Conservation (phyloP, 2,888 invertebrate genomes). For the Iselma pallidipennis region DNA sequence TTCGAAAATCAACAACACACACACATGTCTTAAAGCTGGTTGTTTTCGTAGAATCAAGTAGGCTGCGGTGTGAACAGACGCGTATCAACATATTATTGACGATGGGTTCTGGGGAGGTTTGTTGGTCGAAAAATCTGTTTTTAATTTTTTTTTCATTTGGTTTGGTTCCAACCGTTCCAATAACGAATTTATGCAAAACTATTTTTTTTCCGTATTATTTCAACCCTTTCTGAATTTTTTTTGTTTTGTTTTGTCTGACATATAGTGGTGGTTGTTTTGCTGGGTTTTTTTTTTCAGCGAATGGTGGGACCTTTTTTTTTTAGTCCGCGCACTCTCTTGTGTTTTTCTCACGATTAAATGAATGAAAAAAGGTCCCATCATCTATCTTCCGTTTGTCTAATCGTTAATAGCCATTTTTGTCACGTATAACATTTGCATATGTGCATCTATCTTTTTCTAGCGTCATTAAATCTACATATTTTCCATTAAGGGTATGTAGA, state of each 20-base stretch:
- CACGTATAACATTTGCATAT: constrained; percentile 37
- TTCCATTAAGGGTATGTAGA: neutral
- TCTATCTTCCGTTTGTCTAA: constrained; percentile 43
- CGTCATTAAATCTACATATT: neutral
- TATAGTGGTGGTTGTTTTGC: no score
- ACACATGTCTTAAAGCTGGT: neutral
- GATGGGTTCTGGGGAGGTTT: neutral
- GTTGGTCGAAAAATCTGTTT: no score
- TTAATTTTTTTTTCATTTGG: neutral
- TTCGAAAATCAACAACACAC: neutral
- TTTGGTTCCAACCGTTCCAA: no score
- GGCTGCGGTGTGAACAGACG: neutral
- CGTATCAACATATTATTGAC: neutral
- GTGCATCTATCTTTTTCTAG: neutral
- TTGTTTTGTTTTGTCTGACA: neutral
- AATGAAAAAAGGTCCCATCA: constrained; percentile 36
- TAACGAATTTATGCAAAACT: constrained; percentile 15
- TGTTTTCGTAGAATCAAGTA: neutral
- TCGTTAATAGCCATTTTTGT: constrained; percentile 44
- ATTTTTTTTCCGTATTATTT: no score
- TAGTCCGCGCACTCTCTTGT: constrained; percentile 6
- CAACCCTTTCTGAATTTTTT: constrained; percentile 19
- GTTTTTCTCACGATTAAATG: constrained; percentile 38
- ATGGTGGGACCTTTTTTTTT: constrained; percentile 20
- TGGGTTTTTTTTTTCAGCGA: no score